A percentile compares a stretch with the other conserved stretches of the same genome.
These are phyloP conservation scores for Orthosia gothica DNA, from an alignment of 2,888 invertebrate species.

Conservation along the genomic window DNA sequence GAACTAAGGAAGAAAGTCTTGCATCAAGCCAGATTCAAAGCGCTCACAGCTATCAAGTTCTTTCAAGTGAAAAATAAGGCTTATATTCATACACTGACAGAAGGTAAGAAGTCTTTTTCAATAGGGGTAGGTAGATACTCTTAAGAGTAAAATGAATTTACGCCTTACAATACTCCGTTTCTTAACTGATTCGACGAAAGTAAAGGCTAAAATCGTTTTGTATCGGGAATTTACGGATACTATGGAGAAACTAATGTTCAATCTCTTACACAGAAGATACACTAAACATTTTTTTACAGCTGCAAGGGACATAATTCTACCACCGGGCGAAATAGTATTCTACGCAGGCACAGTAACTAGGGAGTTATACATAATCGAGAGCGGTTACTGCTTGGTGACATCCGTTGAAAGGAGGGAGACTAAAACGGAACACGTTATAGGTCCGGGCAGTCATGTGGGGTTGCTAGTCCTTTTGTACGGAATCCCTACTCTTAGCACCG, in stretches of 20 bases:
- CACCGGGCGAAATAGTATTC: slow-evolving; percentile 90
- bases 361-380: slow-evolving; percentile 90
- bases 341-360: slow-evolving; percentile 89
- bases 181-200: slow-evolving; percentile 13
- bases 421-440: slow-evolving; percentile 82
- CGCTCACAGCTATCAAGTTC: slow-evolving; percentile 86
- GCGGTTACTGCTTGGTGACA: slow-evolving; percentile 89
- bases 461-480: slow-evolving; percentile 88
- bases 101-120: slow-evolving; percentile 76
- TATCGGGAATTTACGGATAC: neutral
- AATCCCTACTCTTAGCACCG: slow-evolving; percentile 86
- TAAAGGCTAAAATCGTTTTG: slow-evolving; percentile 42
- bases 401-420: slow-evolving; percentile 78
- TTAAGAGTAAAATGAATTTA: neutral
- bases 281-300: slow-evolving; percentile 71
- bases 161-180: neutral
- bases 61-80: slow-evolving; percentile 89
- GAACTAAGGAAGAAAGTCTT: slow-evolving; percentile 88
- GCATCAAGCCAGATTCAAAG: slow-evolving; percentile 88
- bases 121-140: neutral
- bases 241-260: neutral
- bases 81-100: slow-evolving; percentile 88
- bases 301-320: slow-evolving; percentile 87
- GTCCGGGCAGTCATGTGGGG: slow-evolving; percentile 88
- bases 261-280: neutral